Evolutionary conservation across 2,797 vertebrate genomes (phyloP).

Genomic region (Glyptemys insculpta): DNA sequence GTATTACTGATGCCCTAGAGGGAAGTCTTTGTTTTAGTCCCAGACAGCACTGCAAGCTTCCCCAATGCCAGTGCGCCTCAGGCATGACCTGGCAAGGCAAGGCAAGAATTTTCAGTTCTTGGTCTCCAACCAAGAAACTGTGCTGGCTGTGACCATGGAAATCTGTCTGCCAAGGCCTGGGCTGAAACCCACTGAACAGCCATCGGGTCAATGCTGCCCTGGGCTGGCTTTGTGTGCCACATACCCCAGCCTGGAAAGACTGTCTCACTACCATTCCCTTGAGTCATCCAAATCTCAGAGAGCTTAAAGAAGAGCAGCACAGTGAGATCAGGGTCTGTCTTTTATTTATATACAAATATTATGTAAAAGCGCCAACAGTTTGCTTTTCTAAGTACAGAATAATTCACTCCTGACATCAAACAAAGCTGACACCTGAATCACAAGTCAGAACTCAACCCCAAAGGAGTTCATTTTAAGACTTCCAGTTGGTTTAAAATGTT

Average conservation of each 20-base stretch:
- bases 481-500: not conserved
- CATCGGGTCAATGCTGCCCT: not conserved
- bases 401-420: not conserved
- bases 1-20: too few relatives aligned
- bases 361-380: not conserved
- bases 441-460: not conserved
- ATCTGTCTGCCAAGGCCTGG: not conserved
- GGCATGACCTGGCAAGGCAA: not conserved
- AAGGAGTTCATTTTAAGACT: not conserved
- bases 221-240: too few relatives aligned
- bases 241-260: not conserved
- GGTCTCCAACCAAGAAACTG: not conserved
- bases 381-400: not conserved
- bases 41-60: not conserved
- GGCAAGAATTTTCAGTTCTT: not conserved
- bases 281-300: not conserved
- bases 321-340: not conserved
- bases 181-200: not conserved
- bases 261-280: not conserved
- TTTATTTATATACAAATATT: conserved; percentile 27
- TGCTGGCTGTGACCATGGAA: not conserved
- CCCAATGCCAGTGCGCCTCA: not conserved
- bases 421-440: not conserved
- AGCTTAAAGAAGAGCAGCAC: not conserved
- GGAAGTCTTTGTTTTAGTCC: too few relatives aligned